Conservation (phyloP, 2,113 vertebrate genomes). For the Percopsis transmontana region DNA sequence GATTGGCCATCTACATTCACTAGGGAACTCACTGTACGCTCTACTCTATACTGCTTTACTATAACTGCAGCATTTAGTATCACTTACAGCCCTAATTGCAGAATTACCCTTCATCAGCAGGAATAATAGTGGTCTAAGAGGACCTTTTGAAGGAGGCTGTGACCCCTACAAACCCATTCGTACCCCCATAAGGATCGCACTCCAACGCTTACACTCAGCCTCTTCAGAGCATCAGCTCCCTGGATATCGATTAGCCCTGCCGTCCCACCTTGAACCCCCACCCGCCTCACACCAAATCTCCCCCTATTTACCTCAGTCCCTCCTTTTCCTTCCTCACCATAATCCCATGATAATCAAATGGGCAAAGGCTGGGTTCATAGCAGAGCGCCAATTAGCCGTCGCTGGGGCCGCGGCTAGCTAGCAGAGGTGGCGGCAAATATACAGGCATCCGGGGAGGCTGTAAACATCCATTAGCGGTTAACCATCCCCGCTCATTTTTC, state of each 20-base stretch:
- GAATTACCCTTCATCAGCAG: slow-evolving; percentile 75
- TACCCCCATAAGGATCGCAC: slow-evolving; percentile 44
- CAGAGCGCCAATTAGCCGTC: slow-evolving; percentile 80
- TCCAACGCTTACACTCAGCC: slow-evolving; percentile 53
- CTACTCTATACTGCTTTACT: slow-evolving; percentile 54
- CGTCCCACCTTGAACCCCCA: slow-evolving; percentile 53
- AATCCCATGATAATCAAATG: slow-evolving; percentile 71
- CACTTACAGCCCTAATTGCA: slow-evolving; percentile 71
- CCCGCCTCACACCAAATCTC: slow-evolving; percentile 34
- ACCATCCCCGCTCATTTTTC: slow-evolving; percentile 87
- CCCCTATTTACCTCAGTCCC: slow-evolving; percentile 52
- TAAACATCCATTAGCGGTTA: slow-evolving; percentile 93
- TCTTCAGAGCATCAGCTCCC: slow-evolving; percentile 43
- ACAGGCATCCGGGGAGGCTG: slow-evolving; percentile 73
- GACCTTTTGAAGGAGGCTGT: slow-evolving; percentile 64
- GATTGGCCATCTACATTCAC: slow-evolving; percentile 67
- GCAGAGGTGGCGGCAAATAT: slow-evolving; percentile 62
- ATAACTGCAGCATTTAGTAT: slow-evolving; percentile 72
- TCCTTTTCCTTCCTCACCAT: slow-evolving; percentile 46
- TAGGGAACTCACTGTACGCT: slow-evolving; percentile 41
- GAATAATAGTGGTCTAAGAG: slow-evolving; percentile 66
- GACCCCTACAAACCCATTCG: slow-evolving; percentile 63
- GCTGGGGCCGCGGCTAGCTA: slow-evolving; percentile 53
- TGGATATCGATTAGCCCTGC: slow-evolving; percentile 62
- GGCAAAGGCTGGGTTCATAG: slow-evolving; percentile 65